These are phyloP conservation scores for Beris chalybata DNA, from an alignment of 2,888 invertebrate species.

Conservation along the genomic window DNA sequence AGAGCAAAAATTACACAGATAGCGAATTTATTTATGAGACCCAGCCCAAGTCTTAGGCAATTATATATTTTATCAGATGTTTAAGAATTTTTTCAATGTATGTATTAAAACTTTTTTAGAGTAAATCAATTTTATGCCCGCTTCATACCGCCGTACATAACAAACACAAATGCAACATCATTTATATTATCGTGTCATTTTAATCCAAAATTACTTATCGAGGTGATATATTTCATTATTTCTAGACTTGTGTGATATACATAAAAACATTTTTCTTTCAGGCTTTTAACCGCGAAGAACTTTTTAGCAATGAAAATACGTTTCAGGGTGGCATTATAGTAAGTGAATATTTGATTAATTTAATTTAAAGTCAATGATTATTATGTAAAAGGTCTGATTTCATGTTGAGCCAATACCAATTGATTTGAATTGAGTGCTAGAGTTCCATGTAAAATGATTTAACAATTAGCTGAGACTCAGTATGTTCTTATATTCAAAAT, in stretches of 20 bases:
- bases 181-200: constrained; percentile 20
- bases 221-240: background rate
- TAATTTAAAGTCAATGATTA: constrained; percentile 9
- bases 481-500: too few species aligned
- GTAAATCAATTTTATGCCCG: constrained; percentile 18
- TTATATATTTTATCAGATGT: background rate
- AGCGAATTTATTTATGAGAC: constrained; percentile 29
- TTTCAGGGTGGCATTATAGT: background rate
- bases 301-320: background rate
- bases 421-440: background rate
- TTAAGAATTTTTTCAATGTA: constrained; percentile 4
- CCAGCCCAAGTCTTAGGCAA: constrained; percentile 19
- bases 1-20: constrained; percentile 20
- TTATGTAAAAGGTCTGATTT: constrained; percentile 26
- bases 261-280: background rate
- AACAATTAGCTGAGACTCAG: background rate
- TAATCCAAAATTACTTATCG: constrained; percentile 3
- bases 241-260: background rate
- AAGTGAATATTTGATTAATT: background rate
- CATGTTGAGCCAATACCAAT: constrained; percentile 7
- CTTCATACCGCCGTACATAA: constrained; percentile 11
- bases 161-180: constrained; percentile 15
- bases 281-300: background rate
- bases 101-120: constrained; percentile 8
- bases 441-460: constrained; percentile 15